Percentiles rank a stretch among this genome's conserved stretches.
Evolutionary conservation across 1,140 invertebrate species (phyloP).

Genomic region (Achroia grisella): DNA sequence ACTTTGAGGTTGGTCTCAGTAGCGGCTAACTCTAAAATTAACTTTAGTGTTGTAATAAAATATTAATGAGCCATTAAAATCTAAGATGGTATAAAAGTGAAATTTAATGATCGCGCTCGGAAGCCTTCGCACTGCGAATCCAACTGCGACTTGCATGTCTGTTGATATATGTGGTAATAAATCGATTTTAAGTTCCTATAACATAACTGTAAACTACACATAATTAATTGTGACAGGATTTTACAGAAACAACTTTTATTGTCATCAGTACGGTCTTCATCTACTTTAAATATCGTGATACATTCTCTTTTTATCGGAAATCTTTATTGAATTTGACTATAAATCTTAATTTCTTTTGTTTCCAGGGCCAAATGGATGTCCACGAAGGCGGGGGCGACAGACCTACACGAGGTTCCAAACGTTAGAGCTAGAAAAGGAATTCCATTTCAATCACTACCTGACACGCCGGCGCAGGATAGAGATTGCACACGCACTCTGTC

Average conservation of each 20-base stretch:
- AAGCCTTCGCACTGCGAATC: conserved; percentile 50
- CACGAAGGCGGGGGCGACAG: conserved; percentile 92
- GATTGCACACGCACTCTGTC: conserved; percentile 95
- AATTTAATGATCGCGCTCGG: conserved; percentile 53
- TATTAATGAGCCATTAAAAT: conserved; percentile 69
- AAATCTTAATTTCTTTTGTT: conserved; percentile 43
- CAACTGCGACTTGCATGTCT: conserved; percentile 23
- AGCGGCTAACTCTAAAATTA: conserved; percentile 65
- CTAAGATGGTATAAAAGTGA: conserved; percentile 67
- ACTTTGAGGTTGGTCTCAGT: conserved; percentile 53
- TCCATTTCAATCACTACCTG: conserved; percentile 98
- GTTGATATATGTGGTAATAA: conserved; percentile 54
- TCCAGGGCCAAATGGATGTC: conserved; percentile 97
- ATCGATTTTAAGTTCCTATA: conserved; percentile 30
- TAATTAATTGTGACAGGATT: conserved; percentile 6
- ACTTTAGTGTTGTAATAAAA: conserved; percentile 63
- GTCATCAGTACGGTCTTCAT: too few relatives aligned
- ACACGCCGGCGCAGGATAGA: conserved; percentile 96
- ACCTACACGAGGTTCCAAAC: conserved; percentile 98
- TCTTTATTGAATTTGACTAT: conserved; percentile 4
- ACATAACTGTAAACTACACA: conserved; percentile 8
- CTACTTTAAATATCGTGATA: neutral
- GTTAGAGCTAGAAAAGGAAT: conserved; percentile 97
- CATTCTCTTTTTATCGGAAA: neutral
- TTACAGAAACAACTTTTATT: conserved; percentile 1